Conservation (phyloP, 2,888 invertebrate genomes). For the Prenolepis imparis region DNA sequence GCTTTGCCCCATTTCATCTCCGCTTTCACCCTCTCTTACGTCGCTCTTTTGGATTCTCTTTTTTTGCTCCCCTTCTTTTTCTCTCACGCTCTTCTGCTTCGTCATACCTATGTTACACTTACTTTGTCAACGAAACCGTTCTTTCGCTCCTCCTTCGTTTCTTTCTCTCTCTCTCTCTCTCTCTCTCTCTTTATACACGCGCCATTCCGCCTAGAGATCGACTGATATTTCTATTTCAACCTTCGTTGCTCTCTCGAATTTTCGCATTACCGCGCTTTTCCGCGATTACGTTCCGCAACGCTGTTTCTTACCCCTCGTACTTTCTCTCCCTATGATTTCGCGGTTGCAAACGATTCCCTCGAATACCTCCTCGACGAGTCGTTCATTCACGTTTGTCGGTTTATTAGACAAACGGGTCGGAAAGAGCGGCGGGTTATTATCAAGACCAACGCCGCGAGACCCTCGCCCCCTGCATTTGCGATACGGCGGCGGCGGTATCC, state of each 20-base stretch:
- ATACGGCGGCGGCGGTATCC: slow-evolving; percentile 12
- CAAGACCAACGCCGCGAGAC: slow-evolving; percentile 60
- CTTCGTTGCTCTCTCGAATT: slow-evolving; percentile 36
- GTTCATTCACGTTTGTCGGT: slow-evolving; percentile 53
- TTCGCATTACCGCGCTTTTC: slow-evolving; percentile 50
- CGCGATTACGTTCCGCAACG: slow-evolving; percentile 35
- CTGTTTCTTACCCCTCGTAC: background rate
- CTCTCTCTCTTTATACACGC: slow-evolving; percentile 41
- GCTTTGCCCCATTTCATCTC: slow-evolving; percentile 75
- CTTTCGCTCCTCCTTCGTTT: slow-evolving; percentile 26
- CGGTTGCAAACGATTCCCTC: slow-evolving; percentile 31
- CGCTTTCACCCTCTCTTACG: slow-evolving; percentile 56
- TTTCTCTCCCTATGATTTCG: slow-evolving; percentile 7
- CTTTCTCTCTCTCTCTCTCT: slow-evolving; percentile 42
- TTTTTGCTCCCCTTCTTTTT: slow-evolving; percentile 59
- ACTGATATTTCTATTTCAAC: slow-evolving; percentile 53
- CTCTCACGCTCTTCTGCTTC: slow-evolving; percentile 55
- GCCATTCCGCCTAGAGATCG: slow-evolving; percentile 33
- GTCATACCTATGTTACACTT: slow-evolving; percentile 56
- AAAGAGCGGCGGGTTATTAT: slow-evolving; percentile 69
- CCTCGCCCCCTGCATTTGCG: slow-evolving; percentile 24
- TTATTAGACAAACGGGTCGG: slow-evolving; percentile 71
- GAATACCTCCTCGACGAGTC: slow-evolving; percentile 31
- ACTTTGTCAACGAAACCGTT: slow-evolving; percentile 34
- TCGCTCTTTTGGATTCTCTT: slow-evolving; percentile 47